Evolutionary conservation across 2,113 vertebrate species (phyloP).

Genomic region (Puntigrus tetrazona): DNA sequence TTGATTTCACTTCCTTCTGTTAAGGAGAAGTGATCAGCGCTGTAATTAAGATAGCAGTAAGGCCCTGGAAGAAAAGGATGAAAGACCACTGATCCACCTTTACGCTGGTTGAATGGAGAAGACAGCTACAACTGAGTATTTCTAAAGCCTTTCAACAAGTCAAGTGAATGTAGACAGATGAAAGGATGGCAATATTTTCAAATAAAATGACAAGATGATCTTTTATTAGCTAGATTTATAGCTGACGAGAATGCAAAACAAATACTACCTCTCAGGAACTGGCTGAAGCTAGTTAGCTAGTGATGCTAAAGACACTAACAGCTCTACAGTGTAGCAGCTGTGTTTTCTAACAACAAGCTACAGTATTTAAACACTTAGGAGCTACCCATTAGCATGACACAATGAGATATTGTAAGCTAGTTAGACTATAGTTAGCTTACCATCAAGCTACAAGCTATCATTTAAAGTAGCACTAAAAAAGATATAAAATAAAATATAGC

Average conservation of each 20-base stretch:
- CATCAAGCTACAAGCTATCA: not conserved
- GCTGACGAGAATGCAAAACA: not conserved
- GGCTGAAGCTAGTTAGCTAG: not conserved
- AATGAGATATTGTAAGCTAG: not conserved
- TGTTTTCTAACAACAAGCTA: not conserved
- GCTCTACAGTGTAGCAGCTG: not conserved
- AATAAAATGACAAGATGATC: slow-evolving; percentile 14
- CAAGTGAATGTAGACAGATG: slow-evolving; percentile 16
- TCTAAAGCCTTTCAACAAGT: slow-evolving; percentile 38
- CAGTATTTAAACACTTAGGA: not conserved
- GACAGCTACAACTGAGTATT: slow-evolving; percentile 56
- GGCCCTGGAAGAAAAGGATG: slow-evolving; percentile 59
- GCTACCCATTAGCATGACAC: not conserved
- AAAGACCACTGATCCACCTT: slow-evolving; percentile 60
- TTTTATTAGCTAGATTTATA: not conserved
- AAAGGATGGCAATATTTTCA: slow-evolving; percentile 5
- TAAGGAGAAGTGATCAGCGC: slow-evolving; percentile 71
- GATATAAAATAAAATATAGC: not conserved
- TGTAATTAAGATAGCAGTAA: slow-evolving; percentile 72
- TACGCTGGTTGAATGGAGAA: slow-evolving; percentile 55
- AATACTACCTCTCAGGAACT: not conserved
- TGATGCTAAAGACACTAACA: not conserved
- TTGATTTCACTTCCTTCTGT: slow-evolving; percentile 74
- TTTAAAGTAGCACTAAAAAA: not conserved
- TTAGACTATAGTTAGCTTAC: not conserved